Conservation (phyloP, 2,888 invertebrate species). For the Scotopteryx bipunctaria region DNA sequence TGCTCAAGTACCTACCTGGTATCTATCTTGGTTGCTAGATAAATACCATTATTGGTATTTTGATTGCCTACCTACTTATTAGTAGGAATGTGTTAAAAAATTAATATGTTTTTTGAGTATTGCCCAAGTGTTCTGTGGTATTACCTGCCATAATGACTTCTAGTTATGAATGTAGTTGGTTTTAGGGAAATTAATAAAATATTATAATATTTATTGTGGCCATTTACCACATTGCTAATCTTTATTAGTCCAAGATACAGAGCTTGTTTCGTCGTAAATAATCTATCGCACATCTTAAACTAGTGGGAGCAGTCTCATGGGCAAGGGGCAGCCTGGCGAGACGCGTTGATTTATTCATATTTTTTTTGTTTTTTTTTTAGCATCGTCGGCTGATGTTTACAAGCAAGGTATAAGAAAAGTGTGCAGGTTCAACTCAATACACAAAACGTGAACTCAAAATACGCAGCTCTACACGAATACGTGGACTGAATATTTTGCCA, state of each 20-base stretch:
- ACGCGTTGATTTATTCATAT: conserved; percentile 57
- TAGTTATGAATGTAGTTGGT: too few relatives aligned
- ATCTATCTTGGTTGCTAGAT: too few relatives aligned
- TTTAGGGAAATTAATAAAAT: conserved; percentile 16
- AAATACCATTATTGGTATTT: too few relatives aligned
- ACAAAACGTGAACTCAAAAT: conserved; percentile 79
- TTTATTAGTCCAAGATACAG: conserved; percentile 73
- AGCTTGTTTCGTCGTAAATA: conserved; percentile 62
- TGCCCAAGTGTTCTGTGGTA: too few relatives aligned
- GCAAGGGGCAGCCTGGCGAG: conserved; percentile 65
- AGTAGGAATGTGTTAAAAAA: too few relatives aligned
- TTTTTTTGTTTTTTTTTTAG: conserved; percentile 66
- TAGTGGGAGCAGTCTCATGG: conserved; percentile 78
- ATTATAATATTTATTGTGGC: conserved; percentile 53
- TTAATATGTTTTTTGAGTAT: too few relatives aligned
- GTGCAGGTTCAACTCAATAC: conserved; percentile 77
- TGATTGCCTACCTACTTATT: too few relatives aligned
- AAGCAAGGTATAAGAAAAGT: conserved; percentile 73
- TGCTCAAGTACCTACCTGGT: too few relatives aligned
- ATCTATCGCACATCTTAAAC: conserved; percentile 60
- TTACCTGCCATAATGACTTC: too few relatives aligned
- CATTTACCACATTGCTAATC: conserved; percentile 69
- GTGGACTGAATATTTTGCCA: conserved; percentile 67
- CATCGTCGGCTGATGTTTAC: conserved; percentile 63
- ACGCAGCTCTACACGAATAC: conserved; percentile 55